A percentile compares a stretch with the other conserved stretches of the same genome.
Evolutionary conservation across 2,888 invertebrate genomes (phyloP).

Genomic region (Cerastis leucographa): DNA sequence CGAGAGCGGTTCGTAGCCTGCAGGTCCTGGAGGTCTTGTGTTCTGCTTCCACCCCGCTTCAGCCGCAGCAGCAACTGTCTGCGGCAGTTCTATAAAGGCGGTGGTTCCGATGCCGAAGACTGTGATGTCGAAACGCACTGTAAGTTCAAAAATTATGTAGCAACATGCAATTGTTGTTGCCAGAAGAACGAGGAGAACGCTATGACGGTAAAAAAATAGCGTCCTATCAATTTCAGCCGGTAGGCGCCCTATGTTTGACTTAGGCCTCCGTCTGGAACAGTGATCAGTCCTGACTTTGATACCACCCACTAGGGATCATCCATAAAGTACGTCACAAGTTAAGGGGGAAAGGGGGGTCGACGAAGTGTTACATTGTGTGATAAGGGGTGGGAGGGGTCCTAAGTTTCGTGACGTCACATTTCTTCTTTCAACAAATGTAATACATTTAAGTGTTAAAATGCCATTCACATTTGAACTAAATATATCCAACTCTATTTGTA

Average conservation of each 20-base stretch:
- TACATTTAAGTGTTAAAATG: too few species aligned
- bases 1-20: slow-evolving; percentile 19
- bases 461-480: too few species aligned
- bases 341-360: too few species aligned
- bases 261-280: background rate
- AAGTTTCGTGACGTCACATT: too few species aligned
- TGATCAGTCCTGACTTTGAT: background rate
- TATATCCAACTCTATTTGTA: too few species aligned
- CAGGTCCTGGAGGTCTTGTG: slow-evolving; percentile 9
- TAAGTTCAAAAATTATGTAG: slow-evolving; percentile 17
- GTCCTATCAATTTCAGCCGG: background rate
- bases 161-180: background rate
- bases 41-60: slow-evolving; percentile 32
- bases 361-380: too few species aligned
- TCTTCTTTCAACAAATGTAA: too few species aligned
- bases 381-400: too few species aligned
- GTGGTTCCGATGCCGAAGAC: slow-evolving; percentile 46
- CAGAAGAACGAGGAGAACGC: background rate
- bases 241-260: background rate
- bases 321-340: too few species aligned
- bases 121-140: slow-evolving; percentile 55
- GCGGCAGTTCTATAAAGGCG: slow-evolving; percentile 50
- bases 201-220: background rate
- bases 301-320: too few species aligned
- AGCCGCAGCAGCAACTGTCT: slow-evolving; percentile 14